Conservation (phyloP, 2,797 vertebrate species). For the Coilia nasus region DNA sequence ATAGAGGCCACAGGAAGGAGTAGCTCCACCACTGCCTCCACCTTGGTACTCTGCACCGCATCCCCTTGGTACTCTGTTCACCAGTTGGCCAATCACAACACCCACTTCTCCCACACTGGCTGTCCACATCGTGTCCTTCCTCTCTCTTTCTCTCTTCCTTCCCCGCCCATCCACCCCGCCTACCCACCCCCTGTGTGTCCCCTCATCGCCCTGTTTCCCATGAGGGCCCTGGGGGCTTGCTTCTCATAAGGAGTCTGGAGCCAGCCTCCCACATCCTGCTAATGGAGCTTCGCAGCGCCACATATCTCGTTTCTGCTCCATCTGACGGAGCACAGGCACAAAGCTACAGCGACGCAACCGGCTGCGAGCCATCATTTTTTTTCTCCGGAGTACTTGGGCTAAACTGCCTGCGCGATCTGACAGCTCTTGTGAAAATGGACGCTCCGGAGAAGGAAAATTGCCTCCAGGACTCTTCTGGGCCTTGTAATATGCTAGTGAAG, state of each 20-base stretch:
- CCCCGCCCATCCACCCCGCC: background rate
- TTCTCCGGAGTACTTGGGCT: background rate
- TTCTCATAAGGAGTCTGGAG: background rate
- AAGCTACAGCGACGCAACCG: background rate
- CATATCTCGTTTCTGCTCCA: background rate
- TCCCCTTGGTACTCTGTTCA: too few relatives aligned
- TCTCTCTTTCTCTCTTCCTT: slow-evolving; percentile 14
- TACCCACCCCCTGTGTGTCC: too few relatives aligned
- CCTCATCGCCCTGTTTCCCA: background rate
- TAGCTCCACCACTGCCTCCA: background rate
- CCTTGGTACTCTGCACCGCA: too few relatives aligned
- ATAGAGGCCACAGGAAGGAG: slow-evolving; percentile 34
- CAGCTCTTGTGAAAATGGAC: slow-evolving; percentile 41
- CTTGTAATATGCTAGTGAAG: background rate
- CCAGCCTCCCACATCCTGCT: background rate
- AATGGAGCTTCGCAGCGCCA: background rate
- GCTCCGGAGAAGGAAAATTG: slow-evolving; percentile 25
- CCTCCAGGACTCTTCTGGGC: slow-evolving; percentile 41
- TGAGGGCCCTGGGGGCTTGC: background rate
- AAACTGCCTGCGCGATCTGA: background rate
- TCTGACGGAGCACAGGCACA: background rate
- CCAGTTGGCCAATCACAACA: too few relatives aligned
- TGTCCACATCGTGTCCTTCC: background rate
- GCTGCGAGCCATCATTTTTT: slow-evolving; percentile 5
- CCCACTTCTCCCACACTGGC: background rate